phyloP scores from a whole-genome alignment of 2,113 vertebrate species.

The Nettapus auritus region DNA sequence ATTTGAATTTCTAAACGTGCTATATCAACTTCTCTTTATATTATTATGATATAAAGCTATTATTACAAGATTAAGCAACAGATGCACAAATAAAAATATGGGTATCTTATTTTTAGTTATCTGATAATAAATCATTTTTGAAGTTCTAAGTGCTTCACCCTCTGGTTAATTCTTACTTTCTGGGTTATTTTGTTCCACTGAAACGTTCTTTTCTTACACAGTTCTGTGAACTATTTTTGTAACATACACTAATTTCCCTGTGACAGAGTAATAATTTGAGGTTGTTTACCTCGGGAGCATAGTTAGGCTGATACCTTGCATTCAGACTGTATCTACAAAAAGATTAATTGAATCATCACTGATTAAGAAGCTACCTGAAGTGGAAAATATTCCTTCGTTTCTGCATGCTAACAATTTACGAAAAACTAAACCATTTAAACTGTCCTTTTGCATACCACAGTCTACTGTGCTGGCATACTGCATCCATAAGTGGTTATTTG shows the following conservation, averaged over 20 bases:
- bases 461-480: not conserved
- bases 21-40: not conserved
- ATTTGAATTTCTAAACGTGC: not conserved
- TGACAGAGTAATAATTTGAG: slow-evolving; percentile 31
- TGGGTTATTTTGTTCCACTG: not conserved
- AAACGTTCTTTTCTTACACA: not conserved
- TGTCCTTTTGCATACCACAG: not conserved
- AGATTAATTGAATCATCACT: slow-evolving; percentile 49
- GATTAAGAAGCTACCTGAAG: slow-evolving; percentile 55
- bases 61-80: not conserved
- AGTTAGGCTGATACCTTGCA: slow-evolving; percentile 12
- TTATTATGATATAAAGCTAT: not conserved
- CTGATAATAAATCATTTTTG: not conserved
- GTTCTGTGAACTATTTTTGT: slow-evolving; percentile 16
- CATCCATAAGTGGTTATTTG: slow-evolving; percentile 20
- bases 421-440: not conserved
- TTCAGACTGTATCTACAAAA: slow-evolving; percentile 28
- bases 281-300: not conserved
- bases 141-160: not conserved
- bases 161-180: not conserved
- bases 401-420: not conserved
- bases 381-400: slow-evolving; percentile 43
- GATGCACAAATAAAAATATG: not conserved
- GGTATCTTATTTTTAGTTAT: not conserved
- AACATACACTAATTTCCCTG: not conserved